Evolutionary conservation across 2,888 invertebrate species (phyloP), one percentile per base, ranked within the genome.

Genomic region (Cosmopolites sordidus): DNA sequence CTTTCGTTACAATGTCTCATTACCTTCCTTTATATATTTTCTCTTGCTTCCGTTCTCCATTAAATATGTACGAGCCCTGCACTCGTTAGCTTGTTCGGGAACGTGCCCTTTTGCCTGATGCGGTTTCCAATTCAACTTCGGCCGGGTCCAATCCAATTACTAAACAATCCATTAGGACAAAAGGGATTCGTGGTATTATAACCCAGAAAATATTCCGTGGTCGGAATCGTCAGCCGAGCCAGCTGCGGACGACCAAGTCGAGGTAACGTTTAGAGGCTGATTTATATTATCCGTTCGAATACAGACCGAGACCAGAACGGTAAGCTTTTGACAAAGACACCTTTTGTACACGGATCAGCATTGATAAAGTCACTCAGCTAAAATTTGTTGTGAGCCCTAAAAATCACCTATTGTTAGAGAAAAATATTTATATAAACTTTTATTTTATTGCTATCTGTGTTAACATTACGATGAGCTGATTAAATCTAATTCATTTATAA

Each of bases 161-260:
- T 43, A 61, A 61, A 58, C 61, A 61, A 61, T 61, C 60, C 60
- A 60, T 61, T 60, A 61, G 50, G 54, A 51, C 52, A 56, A 52
- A 47, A 56, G 47, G 48, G 51, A 50, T 16, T 29, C 43, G 47
- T 54, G 56, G 60, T 60, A 60, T 60, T 58, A 54, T 48, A 51
- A 56, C 58, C 52, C 43, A 41, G 58, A 56, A 59, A 60, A 60
- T 59, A 60, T 62, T 59, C 49, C 47, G 55, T 43, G 58, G 60
- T 58, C 58, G 56, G 46, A 41, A 40, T 48, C 30, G 48, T 43
- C 37, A 17, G 42, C 22, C 38, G 22, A 37, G 48, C 49, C 45
- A 48, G 48, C 49, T 54, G 48, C 30, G 43, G 16, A 51, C 22
- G 22, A 22, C 22, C 22, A 43, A 39, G 39, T 39, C 30, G 45